These are phyloP conservation scores for Chrysemys picta DNA, from an alignment of 2,113 vertebrate genomes.

Conservation along the genomic window DNA sequence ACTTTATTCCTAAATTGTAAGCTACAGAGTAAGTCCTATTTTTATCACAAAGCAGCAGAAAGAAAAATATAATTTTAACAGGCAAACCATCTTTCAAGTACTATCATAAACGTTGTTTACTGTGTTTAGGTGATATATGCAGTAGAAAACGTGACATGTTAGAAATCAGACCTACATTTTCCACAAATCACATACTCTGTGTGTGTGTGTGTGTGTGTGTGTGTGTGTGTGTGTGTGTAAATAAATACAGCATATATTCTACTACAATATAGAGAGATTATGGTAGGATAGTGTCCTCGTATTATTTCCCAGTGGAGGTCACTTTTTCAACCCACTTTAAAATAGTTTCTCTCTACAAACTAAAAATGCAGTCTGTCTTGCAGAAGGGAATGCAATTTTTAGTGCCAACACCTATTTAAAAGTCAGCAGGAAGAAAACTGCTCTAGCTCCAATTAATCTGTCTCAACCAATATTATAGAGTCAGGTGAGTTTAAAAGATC, in stretches of 20 bases:
- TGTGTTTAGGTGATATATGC: background rate
- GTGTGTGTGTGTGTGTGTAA: too few species aligned
- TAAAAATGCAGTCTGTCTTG: background rate
- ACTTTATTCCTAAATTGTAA: background rate
- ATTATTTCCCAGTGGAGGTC: background rate
- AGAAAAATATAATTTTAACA: background rate
- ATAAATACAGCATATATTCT: too few species aligned
- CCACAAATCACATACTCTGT: background rate
- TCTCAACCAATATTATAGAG: background rate
- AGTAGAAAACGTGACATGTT: background rate
- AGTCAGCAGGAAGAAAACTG: background rate
- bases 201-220: too few species aligned
- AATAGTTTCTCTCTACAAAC: background rate
- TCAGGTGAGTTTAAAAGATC: rapidly evolving
- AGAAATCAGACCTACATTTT: background rate
- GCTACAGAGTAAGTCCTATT: background rate
- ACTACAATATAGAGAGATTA: rapidly evolving
- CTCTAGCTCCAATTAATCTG: background rate
- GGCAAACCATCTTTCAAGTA: background rate
- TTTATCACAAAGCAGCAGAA: background rate
- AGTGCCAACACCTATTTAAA: background rate
- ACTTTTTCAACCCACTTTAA: background rate
- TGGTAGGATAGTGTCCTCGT: background rate
- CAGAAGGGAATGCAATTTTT: rapidly evolving
- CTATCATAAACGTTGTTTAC: background rate